Evolutionary conservation across 1,140 invertebrate species (phyloP).

Genomic region (Drosophila tani): DNA sequence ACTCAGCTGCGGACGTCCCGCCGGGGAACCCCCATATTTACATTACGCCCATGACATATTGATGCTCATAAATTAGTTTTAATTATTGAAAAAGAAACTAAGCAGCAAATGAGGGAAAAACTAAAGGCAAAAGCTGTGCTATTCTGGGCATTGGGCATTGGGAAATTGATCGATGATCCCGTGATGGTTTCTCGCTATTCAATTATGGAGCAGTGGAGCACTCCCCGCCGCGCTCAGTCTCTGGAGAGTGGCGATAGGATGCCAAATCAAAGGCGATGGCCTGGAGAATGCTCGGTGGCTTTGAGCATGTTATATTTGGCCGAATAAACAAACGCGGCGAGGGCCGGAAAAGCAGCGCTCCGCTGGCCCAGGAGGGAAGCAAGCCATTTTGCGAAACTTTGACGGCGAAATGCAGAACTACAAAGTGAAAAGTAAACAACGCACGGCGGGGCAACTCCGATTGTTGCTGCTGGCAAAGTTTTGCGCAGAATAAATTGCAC

Average conservation of each 20-base stretch:
- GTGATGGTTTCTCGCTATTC: constrained; percentile 4
- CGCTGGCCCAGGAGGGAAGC: constrained; percentile 16
- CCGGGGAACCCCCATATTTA: constrained; percentile 54
- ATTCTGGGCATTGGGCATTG: background rate
- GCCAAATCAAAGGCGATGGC: constrained; percentile 61
- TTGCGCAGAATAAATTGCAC: constrained; percentile 79
- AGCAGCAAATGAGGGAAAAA: constrained; percentile 19
- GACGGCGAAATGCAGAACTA: constrained; percentile 73
- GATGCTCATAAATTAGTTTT: constrained; percentile 72
- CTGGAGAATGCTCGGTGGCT: constrained; percentile 44
- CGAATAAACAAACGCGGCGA: constrained; percentile 50
- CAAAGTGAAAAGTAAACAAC: constrained; percentile 80
- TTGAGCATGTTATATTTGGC: constrained; percentile 57
- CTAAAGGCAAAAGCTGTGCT: constrained; percentile 57
- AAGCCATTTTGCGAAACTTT: constrained; percentile 67
- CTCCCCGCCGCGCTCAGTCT: background rate
- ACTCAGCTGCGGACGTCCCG: constrained; percentile 44
- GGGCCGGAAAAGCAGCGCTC: constrained; percentile 9
- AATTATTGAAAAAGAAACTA: constrained; percentile 63
- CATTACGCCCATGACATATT: constrained; percentile 25
- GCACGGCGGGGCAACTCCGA: constrained; percentile 41
- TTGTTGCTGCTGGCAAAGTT: constrained; percentile 69
- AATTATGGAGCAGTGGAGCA: constrained; percentile 1
- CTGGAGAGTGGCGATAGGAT: constrained; percentile 5
- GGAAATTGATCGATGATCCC: constrained; percentile 21